Percentiles rank a stretch among this genome's conserved stretches.
Conservation (phyloP, 53 echinoderm and acorn worm species). For the Zoroaster sp. region DNA sequence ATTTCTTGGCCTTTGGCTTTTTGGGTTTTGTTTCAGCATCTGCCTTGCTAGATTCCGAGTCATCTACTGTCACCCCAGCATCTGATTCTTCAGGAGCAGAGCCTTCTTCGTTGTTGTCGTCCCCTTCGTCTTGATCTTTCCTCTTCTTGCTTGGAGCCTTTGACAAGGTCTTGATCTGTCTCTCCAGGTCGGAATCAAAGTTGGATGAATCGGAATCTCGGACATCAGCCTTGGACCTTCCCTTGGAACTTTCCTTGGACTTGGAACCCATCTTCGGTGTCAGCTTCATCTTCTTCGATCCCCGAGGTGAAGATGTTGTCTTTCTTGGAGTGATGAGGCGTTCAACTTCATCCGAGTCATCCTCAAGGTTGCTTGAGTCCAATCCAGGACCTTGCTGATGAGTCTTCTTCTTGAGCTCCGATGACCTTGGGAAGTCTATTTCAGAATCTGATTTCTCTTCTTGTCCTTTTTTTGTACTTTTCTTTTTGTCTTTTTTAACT, state of each 20-base stretch:
- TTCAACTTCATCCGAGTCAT: conserved; percentile 20
- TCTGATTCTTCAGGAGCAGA: neutral
- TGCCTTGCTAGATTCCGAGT: conserved; percentile 13
- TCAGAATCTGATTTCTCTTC: conserved; percentile 61
- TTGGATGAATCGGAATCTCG: conserved; percentile 43
- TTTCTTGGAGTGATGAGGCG: conserved; percentile 33
- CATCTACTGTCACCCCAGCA: conserved; percentile 19
- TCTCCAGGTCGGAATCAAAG: conserved; percentile 55
- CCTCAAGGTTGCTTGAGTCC: conserved; percentile 70
- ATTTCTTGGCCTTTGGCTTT: conserved; percentile 47
- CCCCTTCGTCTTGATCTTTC: neutral
- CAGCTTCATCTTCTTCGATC: neutral
- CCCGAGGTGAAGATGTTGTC: neutral
- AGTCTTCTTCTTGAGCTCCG: conserved; percentile 24
- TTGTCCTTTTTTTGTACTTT: neutral
- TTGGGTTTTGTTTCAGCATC: conserved; percentile 47
- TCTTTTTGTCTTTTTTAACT: conserved; percentile 20
- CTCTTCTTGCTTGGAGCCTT: conserved; percentile 9
- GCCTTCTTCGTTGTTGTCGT: neutral
- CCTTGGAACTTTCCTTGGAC: neutral
- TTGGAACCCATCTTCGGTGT: neutral
- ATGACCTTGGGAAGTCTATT: conserved; percentile 32
- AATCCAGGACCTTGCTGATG: conserved; percentile 37
- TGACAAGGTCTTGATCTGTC: conserved; percentile 19
- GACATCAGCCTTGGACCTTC: conserved; percentile 10